Conservation (phyloP, 2,797 vertebrate species). For the Lates japonicus region DNA sequence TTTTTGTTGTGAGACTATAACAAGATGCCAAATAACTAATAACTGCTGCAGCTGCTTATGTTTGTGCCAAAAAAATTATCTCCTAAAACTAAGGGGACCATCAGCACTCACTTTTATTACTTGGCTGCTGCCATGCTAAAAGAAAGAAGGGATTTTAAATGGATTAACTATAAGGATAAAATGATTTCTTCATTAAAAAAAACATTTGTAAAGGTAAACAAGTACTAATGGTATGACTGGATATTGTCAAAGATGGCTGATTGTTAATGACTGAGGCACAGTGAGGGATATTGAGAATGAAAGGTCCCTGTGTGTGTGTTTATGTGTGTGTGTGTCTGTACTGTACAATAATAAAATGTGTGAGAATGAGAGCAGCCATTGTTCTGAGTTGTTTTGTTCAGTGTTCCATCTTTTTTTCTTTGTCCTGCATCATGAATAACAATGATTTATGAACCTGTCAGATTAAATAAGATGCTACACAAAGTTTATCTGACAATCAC, state of each 20-base stretch:
- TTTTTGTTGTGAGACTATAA: not conserved
- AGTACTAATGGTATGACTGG: not conserved
- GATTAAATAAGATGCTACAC: not conserved
- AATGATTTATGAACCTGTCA: constrained; percentile 2
- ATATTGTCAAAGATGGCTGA: constrained; percentile 15
- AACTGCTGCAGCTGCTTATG: too few relatives aligned
- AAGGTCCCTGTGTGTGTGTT: not conserved
- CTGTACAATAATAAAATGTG: constrained; percentile 1
- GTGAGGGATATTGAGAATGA: not conserved
- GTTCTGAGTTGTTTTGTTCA: constrained; percentile 30
- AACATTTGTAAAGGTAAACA: not conserved
- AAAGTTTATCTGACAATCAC: constrained; percentile 4
- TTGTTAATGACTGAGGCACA: not conserved
- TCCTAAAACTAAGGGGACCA: not conserved
- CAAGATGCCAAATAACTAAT: not conserved
- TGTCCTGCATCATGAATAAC: not conserved
- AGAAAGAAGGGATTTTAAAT: not conserved
- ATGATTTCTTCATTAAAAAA: not conserved
- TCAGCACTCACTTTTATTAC: not conserved
- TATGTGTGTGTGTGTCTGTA: not conserved
- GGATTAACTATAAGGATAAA: constrained; percentile 1
- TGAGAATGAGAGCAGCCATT: constrained; percentile 50
- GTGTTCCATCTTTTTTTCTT: not conserved
- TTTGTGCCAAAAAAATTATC: not conserved
- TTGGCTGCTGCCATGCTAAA: not conserved